Evolutionary conservation across 2,888 invertebrate species (phyloP).

Genomic region (Autographa gamma): DNA sequence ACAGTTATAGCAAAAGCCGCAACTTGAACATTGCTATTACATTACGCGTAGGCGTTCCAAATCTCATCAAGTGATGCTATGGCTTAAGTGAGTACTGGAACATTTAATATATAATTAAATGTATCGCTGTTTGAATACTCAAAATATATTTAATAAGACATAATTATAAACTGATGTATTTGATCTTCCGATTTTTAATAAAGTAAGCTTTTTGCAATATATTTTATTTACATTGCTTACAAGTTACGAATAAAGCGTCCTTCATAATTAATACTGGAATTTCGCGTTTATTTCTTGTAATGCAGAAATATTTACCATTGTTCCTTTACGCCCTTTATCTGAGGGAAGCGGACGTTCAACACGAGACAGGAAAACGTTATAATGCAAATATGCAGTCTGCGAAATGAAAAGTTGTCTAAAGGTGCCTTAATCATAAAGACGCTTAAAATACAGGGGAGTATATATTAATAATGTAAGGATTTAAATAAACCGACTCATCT

Average conservation of each 20-base stretch:
- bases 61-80: neutral
- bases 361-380: neutral
- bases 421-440: neutral
- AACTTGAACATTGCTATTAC: slow-evolving; percentile 33
- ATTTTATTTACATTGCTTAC: slow-evolving; percentile 27
- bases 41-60: slow-evolving; percentile 11
- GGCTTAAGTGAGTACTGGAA: neutral
- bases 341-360: neutral
- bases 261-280: slow-evolving; percentile 24
- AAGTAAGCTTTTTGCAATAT: slow-evolving; percentile 26
- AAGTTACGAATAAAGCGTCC: slow-evolving; percentile 21
- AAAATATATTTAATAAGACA: neutral
- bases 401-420: neutral
- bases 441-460: neutral
- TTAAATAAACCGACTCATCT: neutral
- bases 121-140: neutral
- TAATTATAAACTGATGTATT: neutral
- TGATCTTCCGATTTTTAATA: neutral
- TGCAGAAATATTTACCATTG: neutral
- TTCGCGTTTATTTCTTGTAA: slow-evolving; percentile 21
- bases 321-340: slow-evolving; percentile 6
- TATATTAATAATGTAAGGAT: neutral
- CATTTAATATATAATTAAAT: neutral
- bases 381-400: neutral
- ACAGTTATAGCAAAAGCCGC: slow-evolving; percentile 10